These are phyloP conservation scores for Leptatherina wallacei DNA, from an alignment of 2,797 vertebrate genomes.

Conservation along the genomic window DNA sequence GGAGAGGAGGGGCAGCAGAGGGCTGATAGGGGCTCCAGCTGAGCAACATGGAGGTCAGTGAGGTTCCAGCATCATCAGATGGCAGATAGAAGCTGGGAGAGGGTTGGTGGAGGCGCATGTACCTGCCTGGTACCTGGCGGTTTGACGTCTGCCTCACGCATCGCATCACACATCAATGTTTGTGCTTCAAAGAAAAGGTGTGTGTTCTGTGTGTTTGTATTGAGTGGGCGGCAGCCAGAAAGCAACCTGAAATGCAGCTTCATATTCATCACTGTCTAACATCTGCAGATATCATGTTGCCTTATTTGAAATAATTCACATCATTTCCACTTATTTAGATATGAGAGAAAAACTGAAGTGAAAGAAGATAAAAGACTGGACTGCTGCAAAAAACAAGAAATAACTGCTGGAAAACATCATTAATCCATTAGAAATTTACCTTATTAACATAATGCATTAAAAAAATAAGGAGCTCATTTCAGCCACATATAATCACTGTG, in stretches of 20 bases:
- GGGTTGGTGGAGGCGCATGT: background rate
- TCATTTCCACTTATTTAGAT: too few species aligned
- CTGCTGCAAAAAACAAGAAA: too few species aligned
- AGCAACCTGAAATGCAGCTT: background rate
- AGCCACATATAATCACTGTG: too few species aligned
- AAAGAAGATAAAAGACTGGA: too few species aligned
- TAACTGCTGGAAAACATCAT: too few species aligned
- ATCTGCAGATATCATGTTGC: too few species aligned
- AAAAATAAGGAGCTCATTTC: too few species aligned
- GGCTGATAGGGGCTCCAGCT: constrained; percentile 45
- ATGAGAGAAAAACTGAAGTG: too few species aligned
- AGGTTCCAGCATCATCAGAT: constrained; percentile 40
- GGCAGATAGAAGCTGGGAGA: constrained; percentile 46
- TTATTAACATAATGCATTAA: too few species aligned
- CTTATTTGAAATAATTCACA: too few species aligned
- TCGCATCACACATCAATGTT: constrained; percentile 27
- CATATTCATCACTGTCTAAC: background rate
- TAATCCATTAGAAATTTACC: too few species aligned
- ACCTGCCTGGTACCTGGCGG: background rate
- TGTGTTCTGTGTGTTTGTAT: constrained; percentile 29
- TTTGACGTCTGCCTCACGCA: constrained; percentile 25
- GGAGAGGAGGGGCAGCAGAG: background rate
- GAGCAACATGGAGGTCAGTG: constrained; percentile 39
- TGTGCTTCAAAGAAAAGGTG: constrained; percentile 44
- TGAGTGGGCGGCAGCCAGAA: background rate